Base-by-base conservation (phyloP, 1,140 invertebrate genomes). In the Sycophaga agraensis region DNA sequence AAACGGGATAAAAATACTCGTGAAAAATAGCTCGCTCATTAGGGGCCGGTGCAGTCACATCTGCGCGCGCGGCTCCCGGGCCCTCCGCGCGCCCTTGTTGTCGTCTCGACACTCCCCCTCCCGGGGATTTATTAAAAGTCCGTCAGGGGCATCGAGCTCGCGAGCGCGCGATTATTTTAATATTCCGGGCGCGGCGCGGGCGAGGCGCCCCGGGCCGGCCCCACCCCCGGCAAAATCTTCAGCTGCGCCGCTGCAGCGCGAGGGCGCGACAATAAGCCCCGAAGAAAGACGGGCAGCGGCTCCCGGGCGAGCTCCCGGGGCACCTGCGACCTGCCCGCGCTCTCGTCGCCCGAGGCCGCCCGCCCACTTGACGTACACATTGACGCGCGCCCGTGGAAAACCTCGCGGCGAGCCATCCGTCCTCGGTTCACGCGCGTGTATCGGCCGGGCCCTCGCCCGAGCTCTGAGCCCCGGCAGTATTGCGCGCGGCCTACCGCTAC, bases 21-120 rank as follows among this genome's bases (percentile, higher is more conserved):
- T 81, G 79, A 81, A 81, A 81, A 81, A 80, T 81, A 79, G 77
- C 76, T 77, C 70, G 76, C 78, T 81, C 79, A 81, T 81, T 80
- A 81, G 74, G 77, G 76, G 71, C 46, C n/a, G n/a, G n/a, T 75
- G 75, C 75, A 78, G 77, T 79, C 77, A 80, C 79, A 80, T 77
- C 76, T 80, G 79, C 70, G 76, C 28, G 28, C 28, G 5, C 28
- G 28, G 11, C 28, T 31, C 28, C 28, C 11, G 28, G 5, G 28
- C 28, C 28, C 4, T 11, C 28, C 28, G 5, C 28, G 28, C n/a
- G n/a, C 9, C 28, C 4, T 14, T 48, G 22, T 31, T 16, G 48
- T 22, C 19, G 34, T 22, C 46, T 9, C 28, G n/a, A 14, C 35
- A 34, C 26, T 28, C 48, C 48, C 14, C 17, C 28, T 34, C 31